phyloP scores from a whole-genome alignment of 2,113 vertebrate genomes.

The Charina bottae region DNA sequence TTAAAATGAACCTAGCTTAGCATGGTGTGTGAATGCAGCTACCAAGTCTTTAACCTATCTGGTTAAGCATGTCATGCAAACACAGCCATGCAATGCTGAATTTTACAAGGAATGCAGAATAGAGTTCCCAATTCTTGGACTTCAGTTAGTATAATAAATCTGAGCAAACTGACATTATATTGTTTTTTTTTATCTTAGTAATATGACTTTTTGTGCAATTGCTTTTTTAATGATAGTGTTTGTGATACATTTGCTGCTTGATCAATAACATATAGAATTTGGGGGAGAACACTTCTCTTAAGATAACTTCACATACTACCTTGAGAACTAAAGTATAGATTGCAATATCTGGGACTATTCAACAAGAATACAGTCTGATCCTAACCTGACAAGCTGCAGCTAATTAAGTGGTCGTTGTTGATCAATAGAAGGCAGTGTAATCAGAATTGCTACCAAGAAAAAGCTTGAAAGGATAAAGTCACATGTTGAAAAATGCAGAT shows the following conservation, averaged over 20 bases:
- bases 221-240: not conserved
- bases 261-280: conserved; percentile 14
- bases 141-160: not conserved
- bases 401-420: conserved; percentile 79
- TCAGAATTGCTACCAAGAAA: conserved; percentile 50
- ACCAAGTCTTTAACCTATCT: not conserved
- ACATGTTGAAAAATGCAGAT: not conserved
- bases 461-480: conserved; percentile 5
- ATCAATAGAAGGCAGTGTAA: conserved; percentile 75
- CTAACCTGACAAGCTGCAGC: conserved; percentile 63
- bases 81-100: not conserved
- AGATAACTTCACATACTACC: conserved; percentile 46
- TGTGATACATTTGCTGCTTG: not conserved
- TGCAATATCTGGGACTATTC: conserved; percentile 60
- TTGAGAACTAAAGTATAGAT: conserved; percentile 71
- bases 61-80: not conserved
- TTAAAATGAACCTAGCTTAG: not conserved
- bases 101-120: not conserved
- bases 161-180: not conserved
- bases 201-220: not conserved
- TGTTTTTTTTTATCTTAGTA: not conserved
- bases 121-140: not conserved
- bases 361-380: conserved; percentile 65
- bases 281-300: not conserved
- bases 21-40: not conserved